phyloP scores from a whole-genome alignment of 2,797 vertebrate species.

The Rousettus madagascariensis region DNA sequence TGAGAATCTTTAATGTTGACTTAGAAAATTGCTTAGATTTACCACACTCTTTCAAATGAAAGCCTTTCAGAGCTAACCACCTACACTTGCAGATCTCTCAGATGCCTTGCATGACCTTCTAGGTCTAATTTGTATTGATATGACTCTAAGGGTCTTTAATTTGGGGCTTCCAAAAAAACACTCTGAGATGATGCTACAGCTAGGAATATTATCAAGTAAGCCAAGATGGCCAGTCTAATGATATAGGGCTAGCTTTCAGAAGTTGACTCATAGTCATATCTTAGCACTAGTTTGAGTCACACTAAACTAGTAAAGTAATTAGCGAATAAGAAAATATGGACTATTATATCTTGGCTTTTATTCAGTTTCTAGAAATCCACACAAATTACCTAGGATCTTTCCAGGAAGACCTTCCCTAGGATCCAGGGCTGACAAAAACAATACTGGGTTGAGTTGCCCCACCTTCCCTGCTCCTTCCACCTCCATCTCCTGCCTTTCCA shows the following conservation, averaged over 20 bases:
- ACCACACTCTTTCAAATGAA: not conserved
- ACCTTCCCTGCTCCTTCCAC: not conserved
- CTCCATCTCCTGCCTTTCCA: not conserved
- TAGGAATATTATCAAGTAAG: not conserved
- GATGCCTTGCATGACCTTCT: not conserved
- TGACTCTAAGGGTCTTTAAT: not conserved
- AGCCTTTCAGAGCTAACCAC: not conserved
- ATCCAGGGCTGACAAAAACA: not conserved
- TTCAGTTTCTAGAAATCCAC: not conserved
- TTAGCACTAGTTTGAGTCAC: not conserved
- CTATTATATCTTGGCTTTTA: not conserved
- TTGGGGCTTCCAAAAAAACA: not conserved
- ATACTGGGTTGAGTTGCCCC: not conserved
- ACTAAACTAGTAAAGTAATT: not conserved
- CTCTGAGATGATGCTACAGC: not conserved
- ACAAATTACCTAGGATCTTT: not conserved
- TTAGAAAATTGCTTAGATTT: constrained; percentile 46
- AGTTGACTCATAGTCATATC: not conserved
- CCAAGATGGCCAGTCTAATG: not conserved
- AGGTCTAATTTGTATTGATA: not conserved
- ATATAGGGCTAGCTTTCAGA: not conserved
- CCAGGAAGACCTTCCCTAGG: not conserved
- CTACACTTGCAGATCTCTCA: not conserved
- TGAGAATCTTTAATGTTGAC: not conserved
- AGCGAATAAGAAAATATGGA: not conserved